These are phyloP conservation scores for Thinocorus orbignyianus DNA, from an alignment of 2,113 vertebrate species.

Conservation along the genomic window DNA sequence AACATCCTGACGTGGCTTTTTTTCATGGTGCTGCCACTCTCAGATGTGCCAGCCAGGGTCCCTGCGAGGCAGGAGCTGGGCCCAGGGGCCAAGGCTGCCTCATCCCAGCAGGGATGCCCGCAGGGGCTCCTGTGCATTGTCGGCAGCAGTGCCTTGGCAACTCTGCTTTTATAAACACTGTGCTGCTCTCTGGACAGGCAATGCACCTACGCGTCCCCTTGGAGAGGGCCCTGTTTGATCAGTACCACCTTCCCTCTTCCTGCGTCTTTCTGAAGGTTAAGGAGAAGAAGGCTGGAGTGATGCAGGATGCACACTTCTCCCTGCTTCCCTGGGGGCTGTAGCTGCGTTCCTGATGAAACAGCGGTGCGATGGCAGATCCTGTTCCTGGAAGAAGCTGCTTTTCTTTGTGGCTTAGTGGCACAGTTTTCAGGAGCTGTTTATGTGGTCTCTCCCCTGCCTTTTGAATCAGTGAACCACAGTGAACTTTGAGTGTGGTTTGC, in stretches of 20 bases:
- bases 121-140: rapidly evolving
- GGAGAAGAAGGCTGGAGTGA: neutral
- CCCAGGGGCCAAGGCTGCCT: neutral
- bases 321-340: neutral
- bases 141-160: neutral
- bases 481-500: neutral
- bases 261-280: rapidly evolving
- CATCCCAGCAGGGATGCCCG: rapidly evolving
- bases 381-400: neutral
- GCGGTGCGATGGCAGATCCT: neutral
- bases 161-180: neutral
- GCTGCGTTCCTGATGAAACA: neutral
- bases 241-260: neutral
- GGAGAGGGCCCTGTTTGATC: too few relatives aligned
- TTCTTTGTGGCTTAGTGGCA: neutral
- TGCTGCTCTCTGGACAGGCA: rapidly evolving
- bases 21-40: rapidly evolving
- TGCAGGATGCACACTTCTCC: neutral
- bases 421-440: neutral
- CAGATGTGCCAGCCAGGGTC: rapidly evolving
- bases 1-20: neutral
- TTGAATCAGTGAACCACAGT: neutral
- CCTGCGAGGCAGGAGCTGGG: neutral
- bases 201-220: rapidly evolving
- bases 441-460: neutral